These are phyloP conservation scores for Muraenolepis orangiensis DNA, from an alignment of 2,797 vertebrate species.

Conservation along the genomic window DNA sequence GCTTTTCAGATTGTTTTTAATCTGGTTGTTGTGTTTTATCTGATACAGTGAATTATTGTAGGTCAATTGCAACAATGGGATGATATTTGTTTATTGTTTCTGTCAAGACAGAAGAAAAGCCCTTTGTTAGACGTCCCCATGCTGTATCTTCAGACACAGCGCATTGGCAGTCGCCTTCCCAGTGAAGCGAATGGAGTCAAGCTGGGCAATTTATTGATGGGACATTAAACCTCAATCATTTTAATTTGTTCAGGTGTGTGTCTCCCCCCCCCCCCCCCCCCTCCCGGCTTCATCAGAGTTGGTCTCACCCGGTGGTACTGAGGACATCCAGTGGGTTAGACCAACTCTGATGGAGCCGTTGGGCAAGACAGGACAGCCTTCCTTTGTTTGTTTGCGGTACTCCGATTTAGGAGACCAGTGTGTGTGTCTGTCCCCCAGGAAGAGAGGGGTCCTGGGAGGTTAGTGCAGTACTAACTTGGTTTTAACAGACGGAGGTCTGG, in stretches of 20 bases:
- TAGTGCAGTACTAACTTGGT: slow-evolving; percentile 40
- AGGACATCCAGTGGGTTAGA: too few relatives aligned
- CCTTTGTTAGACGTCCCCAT: too few relatives aligned
- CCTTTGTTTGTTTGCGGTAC: slow-evolving; percentile 56
- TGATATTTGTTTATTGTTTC: not conserved
- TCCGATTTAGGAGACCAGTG: slow-evolving; percentile 14
- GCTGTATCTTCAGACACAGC: slow-evolving; percentile 15
- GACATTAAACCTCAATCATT: slow-evolving; percentile 62
- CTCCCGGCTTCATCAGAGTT: too few relatives aligned
- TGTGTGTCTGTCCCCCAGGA: slow-evolving; percentile 27
- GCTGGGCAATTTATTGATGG: slow-evolving; percentile 60
- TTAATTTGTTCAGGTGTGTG: slow-evolving; percentile 46
- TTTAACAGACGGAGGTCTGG: slow-evolving; percentile 32
- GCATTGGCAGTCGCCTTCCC: slow-evolving; percentile 62
- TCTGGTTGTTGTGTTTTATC: not conserved
- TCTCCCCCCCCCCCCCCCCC: slow-evolving; percentile 31
- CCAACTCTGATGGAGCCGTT: not conserved
- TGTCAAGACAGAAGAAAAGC: not conserved
- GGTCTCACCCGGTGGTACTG: too few relatives aligned
- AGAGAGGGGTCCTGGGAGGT: slow-evolving; percentile 51
- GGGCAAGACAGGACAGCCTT: slow-evolving; percentile 27
- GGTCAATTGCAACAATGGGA: not conserved
- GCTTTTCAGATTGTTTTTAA: slow-evolving; percentile 23
- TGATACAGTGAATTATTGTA: not conserved
- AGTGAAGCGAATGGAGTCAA: slow-evolving; percentile 67